Base-by-base conservation (phyloP, 2,113 vertebrate genomes). In the Forbesichthys papilliferus region DNA sequence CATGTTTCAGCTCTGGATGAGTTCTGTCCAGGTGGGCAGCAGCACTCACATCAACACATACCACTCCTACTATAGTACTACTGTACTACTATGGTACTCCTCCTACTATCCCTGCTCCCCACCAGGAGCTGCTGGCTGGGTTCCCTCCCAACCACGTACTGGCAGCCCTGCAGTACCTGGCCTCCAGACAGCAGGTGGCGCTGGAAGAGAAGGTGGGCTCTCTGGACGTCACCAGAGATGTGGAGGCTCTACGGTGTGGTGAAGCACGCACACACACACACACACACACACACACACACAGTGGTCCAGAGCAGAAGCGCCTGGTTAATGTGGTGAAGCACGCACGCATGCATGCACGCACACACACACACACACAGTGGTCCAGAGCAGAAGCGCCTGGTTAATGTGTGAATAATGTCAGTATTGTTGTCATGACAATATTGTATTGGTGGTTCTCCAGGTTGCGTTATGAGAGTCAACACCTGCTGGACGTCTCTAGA, bases 121-220 rank as follows among this genome's bases (percentile, higher is more conserved):
- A 42, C 51, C 78, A 96, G 95, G 90, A 84, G n/a, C 8, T 94
- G 63, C 69, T 94, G 62, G 73, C 65, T 16, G 51, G 68, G 69
- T 88, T 94, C 66, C 93, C 95, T 9, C 92, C 94, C 0, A 91
- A 85, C 69, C 95, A 96, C 0, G 5, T 96, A 42, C 85, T 96
- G 20, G 90, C 89, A 7, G 92, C 93, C 0, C 54, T 97, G 83
- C 88, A 94, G 73, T 84, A 91, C 80, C 86, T 95, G 69, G 93
- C 94, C 62, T 85, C 82, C 11, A 85, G 87, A 66, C 92, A 93
- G 71, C 92, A 94, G 61, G 79, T 75, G 62, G 90, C 90, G 4
- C 82, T 96, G 33, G 85, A 89, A 66, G 74, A 91, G 64, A 92
- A 90, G 75, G 74, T 90, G 1, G 51, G 84, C 13, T 69, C 79